Base-by-base conservation (phyloP, 1,140 invertebrate genomes). In the Drosophila varians region DNA sequence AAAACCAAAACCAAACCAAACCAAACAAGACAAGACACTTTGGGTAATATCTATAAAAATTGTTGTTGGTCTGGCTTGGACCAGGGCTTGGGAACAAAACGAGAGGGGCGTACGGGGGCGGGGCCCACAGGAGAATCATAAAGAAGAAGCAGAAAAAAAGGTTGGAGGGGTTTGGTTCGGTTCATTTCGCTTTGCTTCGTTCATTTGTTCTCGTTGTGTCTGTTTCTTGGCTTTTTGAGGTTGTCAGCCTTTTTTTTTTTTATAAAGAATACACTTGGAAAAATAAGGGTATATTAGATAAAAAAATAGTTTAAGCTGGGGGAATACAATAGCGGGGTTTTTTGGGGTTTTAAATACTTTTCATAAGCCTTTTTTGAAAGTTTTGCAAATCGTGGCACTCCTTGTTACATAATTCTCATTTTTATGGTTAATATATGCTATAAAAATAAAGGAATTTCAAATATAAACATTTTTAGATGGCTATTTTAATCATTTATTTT, bases 41-140 rank as follows among this genome's bases (percentile, higher is more conserved):
- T 84, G 76, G 79, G 75, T 84, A 84, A 75, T 84, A 84, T 83
- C 71, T 84, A 75, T 84, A 78, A 84, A 84, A 84, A 84, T 84
- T 84, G 79, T 65, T 78, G 70, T 75, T 49, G 48, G 36, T 58
- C 42, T 54, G 26, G 58, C 52, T 52, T 42, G 36, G 36, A 14
- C 36, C n/a, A 16, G 4, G 36, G 36, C 25, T 19, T 28, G 47
- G 12, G 12, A 16, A 9, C 8, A 8, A 18, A 14, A 12, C 18
- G 19, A 12, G n/a, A 8, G 7, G 42, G 16, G 40, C 18, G 16
- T 16, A 8, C 12, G 25, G 52, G 16, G 52, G 52, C 55, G 31
- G 16, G 49, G 19, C 58, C 58, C 12, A 8, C 38, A 42, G 47
- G 48, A 47, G 52, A 55, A 64, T 4, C 21, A 21, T 2, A 31